Percentiles rank a stretch among this genome's conserved stretches.
phyloP scores from a whole-genome alignment of 2,888 invertebrate species.

The Erynnis tages region DNA sequence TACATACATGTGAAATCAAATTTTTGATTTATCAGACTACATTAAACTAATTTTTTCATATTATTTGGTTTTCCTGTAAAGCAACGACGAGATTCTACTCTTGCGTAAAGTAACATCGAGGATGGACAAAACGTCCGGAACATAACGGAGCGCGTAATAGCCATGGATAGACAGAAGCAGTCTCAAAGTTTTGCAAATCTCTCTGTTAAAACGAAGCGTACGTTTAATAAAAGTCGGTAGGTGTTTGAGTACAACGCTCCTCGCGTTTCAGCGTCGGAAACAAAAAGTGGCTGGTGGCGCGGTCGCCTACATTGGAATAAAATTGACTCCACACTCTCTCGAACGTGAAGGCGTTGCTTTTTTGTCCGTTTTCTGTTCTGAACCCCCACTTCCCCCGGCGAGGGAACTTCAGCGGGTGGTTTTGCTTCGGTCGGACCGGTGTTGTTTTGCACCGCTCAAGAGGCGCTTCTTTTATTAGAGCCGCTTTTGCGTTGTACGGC shows the following conservation, averaged over 20 bases:
- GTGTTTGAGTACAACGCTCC: constrained; percentile 77
- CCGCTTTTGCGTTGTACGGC: constrained; percentile 73
- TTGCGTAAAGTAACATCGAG: background rate
- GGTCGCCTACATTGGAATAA: constrained; percentile 81
- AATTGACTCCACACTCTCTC: constrained; percentile 82
- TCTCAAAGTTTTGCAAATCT: constrained; percentile 36
- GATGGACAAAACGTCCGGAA: background rate
- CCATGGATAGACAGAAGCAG: constrained; percentile 21
- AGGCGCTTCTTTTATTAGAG: constrained; percentile 79
- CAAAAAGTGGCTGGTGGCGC: constrained; percentile 78
- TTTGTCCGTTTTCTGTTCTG: constrained; percentile 63
- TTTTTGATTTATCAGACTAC: too few species aligned
- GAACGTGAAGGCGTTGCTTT: constrained; percentile 77
- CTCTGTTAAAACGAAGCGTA: constrained; percentile 45
- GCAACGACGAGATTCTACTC: background rate
- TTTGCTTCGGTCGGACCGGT: constrained; percentile 77
- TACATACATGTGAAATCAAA: too few species aligned
- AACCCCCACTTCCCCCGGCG: constrained; percentile 46
- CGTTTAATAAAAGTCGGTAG: constrained; percentile 77
- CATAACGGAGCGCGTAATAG: constrained; percentile 3
- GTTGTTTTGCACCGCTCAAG: constrained; percentile 81
- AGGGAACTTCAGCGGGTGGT: constrained; percentile 79
- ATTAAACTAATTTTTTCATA: too few species aligned
- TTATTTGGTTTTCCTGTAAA: too few species aligned
- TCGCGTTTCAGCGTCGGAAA: constrained; percentile 78